Evolutionary conservation across 2,888 invertebrate genomes (phyloP), one percentile per base, ranked within the genome.

Genomic region (Willowsia nigromaculata): DNA sequence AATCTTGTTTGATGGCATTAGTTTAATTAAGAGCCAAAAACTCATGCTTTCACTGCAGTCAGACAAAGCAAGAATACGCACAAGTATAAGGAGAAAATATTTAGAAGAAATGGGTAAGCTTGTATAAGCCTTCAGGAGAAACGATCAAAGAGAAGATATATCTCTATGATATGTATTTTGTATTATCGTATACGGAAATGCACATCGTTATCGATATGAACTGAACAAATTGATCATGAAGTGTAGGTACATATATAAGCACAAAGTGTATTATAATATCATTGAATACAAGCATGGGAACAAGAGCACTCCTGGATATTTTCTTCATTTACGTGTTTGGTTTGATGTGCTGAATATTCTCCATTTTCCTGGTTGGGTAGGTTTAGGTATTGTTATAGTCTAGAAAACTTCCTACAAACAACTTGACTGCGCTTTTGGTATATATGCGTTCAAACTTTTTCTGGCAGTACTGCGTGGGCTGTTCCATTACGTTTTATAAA

Each of bases 1-100:
- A 88, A 84, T 84, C 88, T 88, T 80, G 88, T 88, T 88, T 88
- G 88, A 84, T 88, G 88, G 84, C 83, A 88, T 88, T 88, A 88
- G 88, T 88, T 88, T 88, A 88, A 88, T 88, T 88, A 88, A 88
- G 88, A 88, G 88, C 83, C 74, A 88, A 83, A 84, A 84, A 68
- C 88, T 84, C 84, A 47, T 78, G 62, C 78, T 88, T 88, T 83
- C 56, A 65, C 65, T 65, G 71, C 62, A 80, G 37, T 59, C 80
- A 76, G 76, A 40, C 11, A 37, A n/a, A 56, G 59, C 22, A 40
- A 40, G 2, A 59, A 40, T 6, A 50, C 27, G 30, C 47, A 76
- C 53, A 43, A 53, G 30, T 33, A 53, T n/a, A 65, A 13, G 68
- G 50, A 65, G 33, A 53, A 78, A 50, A n/a, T 13, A 27, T n/a